Percentiles rank a stretch among this genome's conserved stretches.
phyloP scores from a whole-genome alignment of 2,113 vertebrate genomes.

The Myiozetetes cayanensis region DNA sequence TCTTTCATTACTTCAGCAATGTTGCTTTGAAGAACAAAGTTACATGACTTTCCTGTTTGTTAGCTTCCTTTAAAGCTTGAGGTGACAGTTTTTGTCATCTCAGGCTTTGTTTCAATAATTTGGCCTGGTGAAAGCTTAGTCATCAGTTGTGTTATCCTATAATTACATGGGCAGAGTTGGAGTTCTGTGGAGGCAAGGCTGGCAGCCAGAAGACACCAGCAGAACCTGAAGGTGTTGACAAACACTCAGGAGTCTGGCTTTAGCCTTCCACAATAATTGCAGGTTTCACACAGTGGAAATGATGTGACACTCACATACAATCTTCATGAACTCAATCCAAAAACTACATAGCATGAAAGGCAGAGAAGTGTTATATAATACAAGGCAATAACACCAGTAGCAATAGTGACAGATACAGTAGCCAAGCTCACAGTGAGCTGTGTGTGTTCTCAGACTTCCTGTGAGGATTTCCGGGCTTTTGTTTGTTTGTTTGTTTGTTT shows the following conservation, averaged over 20 bases:
- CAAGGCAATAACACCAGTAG: not conserved
- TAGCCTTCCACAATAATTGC: rapidly evolving
- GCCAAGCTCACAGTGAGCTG: not conserved
- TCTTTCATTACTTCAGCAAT: not conserved
- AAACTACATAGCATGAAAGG: not conserved
- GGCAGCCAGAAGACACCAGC: not conserved
- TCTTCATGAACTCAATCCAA: not conserved
- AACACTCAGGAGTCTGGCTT: not conserved
- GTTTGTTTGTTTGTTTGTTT: not conserved
- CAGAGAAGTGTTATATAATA: not conserved
- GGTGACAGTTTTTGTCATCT: not conserved
- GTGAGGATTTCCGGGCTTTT: not conserved
- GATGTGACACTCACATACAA: not conserved
- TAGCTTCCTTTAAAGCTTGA: not conserved
- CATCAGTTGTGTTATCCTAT: not conserved
- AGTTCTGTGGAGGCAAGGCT: not conserved
- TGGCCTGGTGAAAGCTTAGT: not conserved
- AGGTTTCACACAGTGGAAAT: not conserved
- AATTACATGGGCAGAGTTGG: not conserved
- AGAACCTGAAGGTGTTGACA: not conserved
- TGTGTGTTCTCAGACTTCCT: not conserved
- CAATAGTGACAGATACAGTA: not conserved
- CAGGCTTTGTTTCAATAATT: not conserved
- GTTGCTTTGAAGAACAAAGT: not conserved
- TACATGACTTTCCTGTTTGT: not conserved